A percentile compares a stretch with the other conserved stretches of the same genome.
Conservation (phyloP, 1,140 invertebrate species). For the Galleria mellonella region DNA sequence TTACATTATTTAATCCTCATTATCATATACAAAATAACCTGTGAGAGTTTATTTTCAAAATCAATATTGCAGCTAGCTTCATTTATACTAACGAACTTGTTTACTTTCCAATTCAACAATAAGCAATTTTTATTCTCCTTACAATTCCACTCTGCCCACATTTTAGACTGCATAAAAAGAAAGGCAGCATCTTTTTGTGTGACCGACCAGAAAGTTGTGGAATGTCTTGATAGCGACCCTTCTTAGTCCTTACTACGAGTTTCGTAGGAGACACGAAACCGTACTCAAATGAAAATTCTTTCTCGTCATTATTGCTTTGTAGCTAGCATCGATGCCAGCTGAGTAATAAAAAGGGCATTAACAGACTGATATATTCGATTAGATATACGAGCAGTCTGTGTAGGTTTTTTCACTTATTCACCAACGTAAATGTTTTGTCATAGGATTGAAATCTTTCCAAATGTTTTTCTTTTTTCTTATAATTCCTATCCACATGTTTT, state of each 20-base stretch:
- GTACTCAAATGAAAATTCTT: slow-evolving; percentile 60
- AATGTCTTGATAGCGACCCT: slow-evolving; percentile 42
- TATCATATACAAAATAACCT: too few relatives aligned
- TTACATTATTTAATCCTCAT: too few relatives aligned
- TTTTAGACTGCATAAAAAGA: slow-evolving; percentile 16
- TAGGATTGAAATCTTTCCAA: background rate
- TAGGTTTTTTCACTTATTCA: background rate
- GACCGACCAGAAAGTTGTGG: slow-evolving; percentile 38
- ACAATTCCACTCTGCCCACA: background rate
- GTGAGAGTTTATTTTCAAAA: too few relatives aligned
- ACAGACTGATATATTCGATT: slow-evolving; percentile 5
- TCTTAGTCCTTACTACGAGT: slow-evolving; percentile 29
- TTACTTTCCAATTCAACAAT: too few relatives aligned
- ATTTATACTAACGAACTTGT: too few relatives aligned
- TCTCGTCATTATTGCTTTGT: slow-evolving; percentile 48
- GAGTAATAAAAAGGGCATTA: slow-evolving; percentile 15
- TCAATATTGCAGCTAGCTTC: too few relatives aligned
- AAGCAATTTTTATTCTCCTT: too few relatives aligned
- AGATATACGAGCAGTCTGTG: background rate
- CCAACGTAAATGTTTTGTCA: background rate
- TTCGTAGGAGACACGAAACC: slow-evolving; percentile 21
- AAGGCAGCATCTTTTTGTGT: slow-evolving; percentile 28
- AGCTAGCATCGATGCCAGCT: slow-evolving; percentile 13
- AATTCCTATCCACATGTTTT: too few relatives aligned
- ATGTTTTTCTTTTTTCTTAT: too few relatives aligned